These are phyloP conservation scores for Ptychobarbus kaznakovi DNA, from an alignment of 2,797 vertebrate genomes.

Conservation along the genomic window DNA sequence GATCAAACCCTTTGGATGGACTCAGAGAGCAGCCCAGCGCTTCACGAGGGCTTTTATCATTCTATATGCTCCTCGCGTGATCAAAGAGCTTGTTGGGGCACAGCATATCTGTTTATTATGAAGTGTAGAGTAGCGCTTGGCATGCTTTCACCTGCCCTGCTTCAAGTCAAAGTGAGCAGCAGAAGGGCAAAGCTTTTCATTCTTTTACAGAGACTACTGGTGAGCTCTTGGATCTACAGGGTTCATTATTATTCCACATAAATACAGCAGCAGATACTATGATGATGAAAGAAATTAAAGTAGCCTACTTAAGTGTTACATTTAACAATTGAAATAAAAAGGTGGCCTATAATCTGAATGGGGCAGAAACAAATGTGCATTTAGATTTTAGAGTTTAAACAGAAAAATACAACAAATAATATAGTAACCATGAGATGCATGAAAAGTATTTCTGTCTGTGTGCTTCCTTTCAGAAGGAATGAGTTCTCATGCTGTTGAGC, in stretches of 20 bases:
- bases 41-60: constrained; percentile 60
- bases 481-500: neutral
- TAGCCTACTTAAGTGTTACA: neutral
- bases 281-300: neutral
- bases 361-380: neutral
- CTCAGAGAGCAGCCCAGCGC: constrained; percentile 32
- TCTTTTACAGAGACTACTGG: constrained; percentile 8
- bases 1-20: neutral
- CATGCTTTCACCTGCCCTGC: constrained; percentile 60
- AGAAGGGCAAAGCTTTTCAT: neutral
- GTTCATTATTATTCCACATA: neutral
- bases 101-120: constrained; percentile 64
- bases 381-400: neutral
- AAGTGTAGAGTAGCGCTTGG: constrained; percentile 69
- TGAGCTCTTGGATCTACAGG: neutral
- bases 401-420: neutral
- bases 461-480: neutral
- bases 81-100: constrained; percentile 59
- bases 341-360: neutral
- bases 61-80: constrained; percentile 51
- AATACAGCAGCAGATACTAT: neutral
- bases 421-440: neutral
- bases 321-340: neutral
- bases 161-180: constrained; percentile 16
- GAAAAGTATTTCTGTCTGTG: neutral